A percentile compares a stretch with the other conserved stretches of the same genome.
Conservation (phyloP, 1,140 invertebrate genomes). For the Ctenoplectra terminalis region DNA sequence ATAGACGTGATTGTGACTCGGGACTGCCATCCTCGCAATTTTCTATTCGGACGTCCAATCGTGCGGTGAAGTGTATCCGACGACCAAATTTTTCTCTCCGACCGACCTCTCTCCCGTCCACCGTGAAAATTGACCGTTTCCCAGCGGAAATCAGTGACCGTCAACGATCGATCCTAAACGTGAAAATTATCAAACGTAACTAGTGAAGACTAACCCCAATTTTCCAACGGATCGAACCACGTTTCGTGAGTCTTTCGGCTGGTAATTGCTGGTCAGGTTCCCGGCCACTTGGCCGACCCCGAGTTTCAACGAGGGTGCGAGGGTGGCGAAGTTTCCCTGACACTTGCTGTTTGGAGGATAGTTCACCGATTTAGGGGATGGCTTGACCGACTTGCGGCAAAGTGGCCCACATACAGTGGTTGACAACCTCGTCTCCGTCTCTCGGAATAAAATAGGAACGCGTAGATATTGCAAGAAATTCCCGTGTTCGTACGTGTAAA, state of each 20-base stretch:
- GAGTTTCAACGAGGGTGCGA: slow-evolving; percentile 65
- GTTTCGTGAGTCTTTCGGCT: slow-evolving; percentile 55
- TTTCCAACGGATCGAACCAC: not conserved
- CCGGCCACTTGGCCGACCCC: slow-evolving; percentile 66
- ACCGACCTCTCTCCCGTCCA: no score
- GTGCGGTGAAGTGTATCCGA: no score
- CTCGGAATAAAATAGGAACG: fast-evolving
- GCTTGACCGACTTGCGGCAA: slow-evolving; percentile 75
- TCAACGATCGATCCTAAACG: slow-evolving; percentile 2
- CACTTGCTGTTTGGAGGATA: slow-evolving; percentile 78
- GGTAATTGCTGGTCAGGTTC: slow-evolving; percentile 69
- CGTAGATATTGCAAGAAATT: not conserved
- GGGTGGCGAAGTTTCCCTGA: slow-evolving; percentile 74
- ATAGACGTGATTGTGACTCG: not conserved
- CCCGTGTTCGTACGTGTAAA: no score
- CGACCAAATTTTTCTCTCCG: no score
- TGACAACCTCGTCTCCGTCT: slow-evolving; percentile 48
- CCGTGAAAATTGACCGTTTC: no score
- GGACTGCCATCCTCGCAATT: no score
- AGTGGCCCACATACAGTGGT: slow-evolving; percentile 66
- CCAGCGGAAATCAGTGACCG: no score
- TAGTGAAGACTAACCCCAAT: not conserved
- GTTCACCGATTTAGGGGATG: slow-evolving; percentile 75
- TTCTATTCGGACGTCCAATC: no score
- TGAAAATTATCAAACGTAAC: no score